Conservation (phyloP, 2,113 vertebrate genomes). For the Hemicordylus capensis region DNA sequence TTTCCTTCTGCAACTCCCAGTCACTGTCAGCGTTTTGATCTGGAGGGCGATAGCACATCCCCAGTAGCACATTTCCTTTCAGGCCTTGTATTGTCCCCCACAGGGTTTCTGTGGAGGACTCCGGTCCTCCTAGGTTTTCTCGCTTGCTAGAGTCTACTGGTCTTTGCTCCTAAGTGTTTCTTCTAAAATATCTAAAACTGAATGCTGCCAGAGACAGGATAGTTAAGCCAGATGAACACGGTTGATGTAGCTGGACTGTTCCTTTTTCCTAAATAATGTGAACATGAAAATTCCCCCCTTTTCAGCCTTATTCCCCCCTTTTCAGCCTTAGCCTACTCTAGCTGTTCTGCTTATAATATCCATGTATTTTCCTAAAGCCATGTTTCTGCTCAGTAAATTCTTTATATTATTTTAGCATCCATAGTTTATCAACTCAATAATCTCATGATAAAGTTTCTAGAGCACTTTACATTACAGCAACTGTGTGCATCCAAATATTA, state of each 20-base stretch:
- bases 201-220: background rate
- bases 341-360: background rate
- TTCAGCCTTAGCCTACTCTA: background rate
- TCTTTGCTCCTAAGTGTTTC: background rate
- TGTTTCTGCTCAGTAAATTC: background rate
- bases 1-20: too few species aligned
- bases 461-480: background rate
- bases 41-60: too few species aligned
- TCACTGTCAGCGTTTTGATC: too few species aligned
- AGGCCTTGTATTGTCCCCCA: too few species aligned
- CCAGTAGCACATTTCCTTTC: too few species aligned
- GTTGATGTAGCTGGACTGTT: background rate
- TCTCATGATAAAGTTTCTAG: accelerated
- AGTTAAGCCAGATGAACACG: background rate
- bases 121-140: too few species aligned
- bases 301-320: background rate
- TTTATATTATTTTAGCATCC: background rate
- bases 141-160: too few species aligned
- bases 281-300: too few species aligned
- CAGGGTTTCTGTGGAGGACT: too few species aligned
- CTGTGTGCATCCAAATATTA: background rate
- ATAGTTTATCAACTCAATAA: background rate
- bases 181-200: background rate
- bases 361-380: background rate
- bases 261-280: background rate